Evolutionary conservation across 2,888 invertebrate genomes (phyloP), one percentile per base, ranked within the genome.

Genomic region (Cheiracanthium punctorium): DNA sequence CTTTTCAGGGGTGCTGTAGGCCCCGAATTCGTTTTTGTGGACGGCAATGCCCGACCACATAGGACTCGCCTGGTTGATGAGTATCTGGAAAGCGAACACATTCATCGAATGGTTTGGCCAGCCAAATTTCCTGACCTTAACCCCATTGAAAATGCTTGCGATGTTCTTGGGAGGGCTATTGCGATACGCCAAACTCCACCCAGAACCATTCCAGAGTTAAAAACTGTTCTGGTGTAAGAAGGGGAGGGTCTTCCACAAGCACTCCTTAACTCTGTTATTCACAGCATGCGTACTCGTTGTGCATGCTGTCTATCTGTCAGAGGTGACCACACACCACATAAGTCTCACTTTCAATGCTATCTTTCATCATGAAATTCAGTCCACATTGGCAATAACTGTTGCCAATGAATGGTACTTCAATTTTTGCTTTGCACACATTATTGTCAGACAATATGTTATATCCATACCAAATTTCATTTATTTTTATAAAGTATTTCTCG

Each of bases 141-240:
- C 12, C 58, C 58, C 2, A 24, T 24, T 58, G 12, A 58, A 12
- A 1, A 58, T 58, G 20, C 17, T 24, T 24, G 24, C 24, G 30
- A 30, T 30, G 67, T 30, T 37, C 71, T 37, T 37, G 37, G 41
- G 41, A 71, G 17, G 28, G 71, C 71, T 24, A 20, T 37, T 71
- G 71, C 71, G 14, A 37, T 10, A 7, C 71, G 37, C 28, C 71
- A 41, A 7, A 5, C 43, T 24, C 71, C 24, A 28, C 41, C 71
- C 41, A 72, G 71, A 43, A 72, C 43, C 43, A 72, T 72, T 48
- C 71, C 28, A 29, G 28, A 17, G 28, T 43, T 72, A 48, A 72
- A 72, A 72, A 72, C 71, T 12, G 24, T 43, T 43, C 48, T 72
- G 43, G 28, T 43, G 41, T 0, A 41, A 43, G 43, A 72, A 24